Base-by-base conservation (phyloP, 2,113 vertebrate genomes). In the Pelobates fuscus region DNA sequence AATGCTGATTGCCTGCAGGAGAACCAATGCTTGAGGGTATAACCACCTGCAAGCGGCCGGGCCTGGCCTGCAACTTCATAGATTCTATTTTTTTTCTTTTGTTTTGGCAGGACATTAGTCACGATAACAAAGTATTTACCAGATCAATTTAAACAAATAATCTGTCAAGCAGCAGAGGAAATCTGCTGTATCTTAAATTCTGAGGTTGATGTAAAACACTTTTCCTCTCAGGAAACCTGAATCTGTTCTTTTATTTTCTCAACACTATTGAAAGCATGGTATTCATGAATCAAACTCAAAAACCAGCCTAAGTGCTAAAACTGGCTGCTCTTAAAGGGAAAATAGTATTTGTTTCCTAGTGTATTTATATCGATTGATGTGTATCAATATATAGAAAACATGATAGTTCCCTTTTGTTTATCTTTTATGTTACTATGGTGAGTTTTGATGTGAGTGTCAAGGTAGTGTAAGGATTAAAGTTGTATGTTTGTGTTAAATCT, bases 61-160 rank as follows among this genome's bases (percentile, higher is more conserved):
- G 81, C 74, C 74, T 62, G 49, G 11, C 27, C 71, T 69, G 78
- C 52, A 65, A 59, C 81, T 81, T 83, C 77, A 32, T 70, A 78
- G 3, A 49, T 62, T n/a, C n/a, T n/a, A n/a, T 60, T 77, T 80
- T 27, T 17, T 30, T 25, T 65, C 71, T 27, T 41, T 79, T 78
- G 67, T 80, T 81, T 81, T 86, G 77, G 78, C 79, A 88, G 81
- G 71, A 79, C 78, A 79, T 82, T 83, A 78, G 71, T 88, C 82
- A 83, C n/a, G 24, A 78, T 77, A 78, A 82, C 78, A 81, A 85
- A 86, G 63, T 75, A 80, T 81, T 85, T 86, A 86, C 78, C 80
- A 83, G 84, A 81, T 84, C 81, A 67, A 64, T 87, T 87, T 87
- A 86, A 85, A 80, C 75, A 89, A 86, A 86, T 84, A 86, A 80